These are phyloP conservation scores for Morpho deidamia DNA, from an alignment of 2,888 invertebrate species.

Conservation along the genomic window DNA sequence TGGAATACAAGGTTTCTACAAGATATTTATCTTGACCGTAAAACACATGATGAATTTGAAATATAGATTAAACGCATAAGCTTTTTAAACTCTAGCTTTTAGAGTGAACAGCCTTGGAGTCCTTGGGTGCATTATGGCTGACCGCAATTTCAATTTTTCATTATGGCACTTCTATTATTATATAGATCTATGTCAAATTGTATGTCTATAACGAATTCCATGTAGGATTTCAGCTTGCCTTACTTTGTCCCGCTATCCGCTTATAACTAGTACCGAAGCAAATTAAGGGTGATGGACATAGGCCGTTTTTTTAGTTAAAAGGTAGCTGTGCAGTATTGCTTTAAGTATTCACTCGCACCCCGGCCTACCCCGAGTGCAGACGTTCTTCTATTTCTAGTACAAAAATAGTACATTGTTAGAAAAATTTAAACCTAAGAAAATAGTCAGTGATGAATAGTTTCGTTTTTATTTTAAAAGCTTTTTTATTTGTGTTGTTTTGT, in stretches of 20 bases:
- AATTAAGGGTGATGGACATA: constrained; percentile 47
- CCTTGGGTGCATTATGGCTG: no score
- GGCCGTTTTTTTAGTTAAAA: constrained; percentile 36
- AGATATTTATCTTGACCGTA: no score
- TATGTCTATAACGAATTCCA: neutral
- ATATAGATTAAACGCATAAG: no score
- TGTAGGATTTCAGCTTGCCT: constrained; percentile 1
- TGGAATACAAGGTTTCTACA: no score
- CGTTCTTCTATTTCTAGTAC: constrained; percentile 33
- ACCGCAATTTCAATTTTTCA: no score
- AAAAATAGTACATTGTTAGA: constrained; percentile 4
- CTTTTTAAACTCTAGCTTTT: no score
- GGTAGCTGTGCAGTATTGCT: constrained; percentile 36
- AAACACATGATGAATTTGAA: no score
- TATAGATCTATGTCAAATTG: neutral
- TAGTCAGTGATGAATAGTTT: constrained; percentile 13
- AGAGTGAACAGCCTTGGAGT: no score
- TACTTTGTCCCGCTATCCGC: constrained; percentile 23
- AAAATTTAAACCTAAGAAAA: neutral
- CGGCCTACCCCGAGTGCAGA: constrained; percentile 40
- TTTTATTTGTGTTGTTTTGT: constrained; percentile 26
- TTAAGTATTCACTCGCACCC: constrained; percentile 50
- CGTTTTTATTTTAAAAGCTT: constrained; percentile 10
- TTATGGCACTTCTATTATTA: neutral
- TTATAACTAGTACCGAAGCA: constrained; percentile 38